A percentile compares a stretch with the other conserved stretches of the same genome.
Conservation (phyloP, 2,888 invertebrate species). For the Amphipyra berbera region DNA sequence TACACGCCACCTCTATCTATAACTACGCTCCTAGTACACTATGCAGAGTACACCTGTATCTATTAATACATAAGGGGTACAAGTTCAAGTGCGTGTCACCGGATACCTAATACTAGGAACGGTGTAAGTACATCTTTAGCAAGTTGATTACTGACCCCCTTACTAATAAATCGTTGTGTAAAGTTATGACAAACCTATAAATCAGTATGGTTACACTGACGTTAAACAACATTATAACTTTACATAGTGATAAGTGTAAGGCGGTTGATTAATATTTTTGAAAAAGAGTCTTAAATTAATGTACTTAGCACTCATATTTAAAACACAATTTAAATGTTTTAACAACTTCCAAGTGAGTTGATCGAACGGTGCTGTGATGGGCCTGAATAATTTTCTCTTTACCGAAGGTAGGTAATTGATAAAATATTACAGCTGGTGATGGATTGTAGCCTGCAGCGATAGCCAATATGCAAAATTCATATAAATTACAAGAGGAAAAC, state of each 20-base stretch:
- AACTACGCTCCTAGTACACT: conserved; percentile 26
- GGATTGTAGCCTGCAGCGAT: conserved; percentile 8
- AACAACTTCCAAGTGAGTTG: conserved; percentile 8
- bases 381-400: conserved; percentile 13
- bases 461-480: conserved; percentile 23
- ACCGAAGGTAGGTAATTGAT: conserved; percentile 27
- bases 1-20: conserved; percentile 57
- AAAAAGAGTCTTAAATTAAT: too few relatives aligned
- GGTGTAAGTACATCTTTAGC: conserved; percentile 10
- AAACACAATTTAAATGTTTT: conserved; percentile 3
- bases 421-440: conserved; percentile 27
- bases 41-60: conserved; percentile 39
- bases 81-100: conserved; percentile 44
- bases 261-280: too few relatives aligned
- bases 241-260: too few relatives aligned
- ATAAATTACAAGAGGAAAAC: conserved; percentile 7
- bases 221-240: too few relatives aligned
- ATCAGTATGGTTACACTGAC: too few relatives aligned
- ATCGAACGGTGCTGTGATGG: conserved; percentile 11
- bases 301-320: too few relatives aligned
- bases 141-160: background rate
- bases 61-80: conserved; percentile 50
- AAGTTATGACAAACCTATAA: too few relatives aligned
- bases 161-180: too few relatives aligned
- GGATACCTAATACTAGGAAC: conserved; percentile 9